Evolutionary conservation across 2,888 invertebrate genomes (phyloP).

Genomic region (Agriotes lineatus): DNA sequence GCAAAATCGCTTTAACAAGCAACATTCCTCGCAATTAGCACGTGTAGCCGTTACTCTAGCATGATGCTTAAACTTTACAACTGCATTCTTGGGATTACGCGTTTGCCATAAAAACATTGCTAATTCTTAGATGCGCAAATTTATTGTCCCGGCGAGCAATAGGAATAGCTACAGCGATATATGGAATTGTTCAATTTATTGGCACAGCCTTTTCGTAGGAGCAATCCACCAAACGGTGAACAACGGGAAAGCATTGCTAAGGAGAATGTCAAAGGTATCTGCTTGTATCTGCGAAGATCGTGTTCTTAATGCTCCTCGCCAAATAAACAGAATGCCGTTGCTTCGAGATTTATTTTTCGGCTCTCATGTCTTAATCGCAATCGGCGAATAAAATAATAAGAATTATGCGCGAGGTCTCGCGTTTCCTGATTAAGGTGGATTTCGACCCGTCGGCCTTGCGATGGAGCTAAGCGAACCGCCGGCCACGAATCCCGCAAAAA

Average conservation of each 20-base stretch:
- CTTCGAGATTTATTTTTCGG: not conserved
- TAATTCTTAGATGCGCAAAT: not conserved
- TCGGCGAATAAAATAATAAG: slow-evolving; percentile 4
- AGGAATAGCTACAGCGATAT: no score
- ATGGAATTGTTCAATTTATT: no score
- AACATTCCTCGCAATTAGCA: slow-evolving; percentile 13
- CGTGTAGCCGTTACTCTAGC: slow-evolving; percentile 1
- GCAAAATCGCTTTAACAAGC: slow-evolving; percentile 1
- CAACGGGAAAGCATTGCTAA: no score
- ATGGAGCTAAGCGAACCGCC: not conserved
- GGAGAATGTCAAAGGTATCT: no score
- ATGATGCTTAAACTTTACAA: not conserved
- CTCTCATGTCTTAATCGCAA: not conserved
- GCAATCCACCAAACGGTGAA: no score
- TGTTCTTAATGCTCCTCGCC: no score
- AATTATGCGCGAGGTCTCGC: not conserved
- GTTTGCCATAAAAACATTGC: not conserved
- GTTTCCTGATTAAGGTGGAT: slow-evolving; percentile 7
- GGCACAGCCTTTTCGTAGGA: no score
- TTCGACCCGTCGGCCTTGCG: not conserved
- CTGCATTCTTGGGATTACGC: not conserved
- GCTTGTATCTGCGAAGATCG: no score
- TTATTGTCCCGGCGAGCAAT: not conserved
- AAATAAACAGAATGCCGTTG: not conserved
- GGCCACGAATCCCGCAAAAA: not conserved